Evolutionary conservation across 2,113 vertebrate genomes (phyloP), one percentile per base, ranked within the genome.

Genomic region (Cavia porcellus): DNA sequence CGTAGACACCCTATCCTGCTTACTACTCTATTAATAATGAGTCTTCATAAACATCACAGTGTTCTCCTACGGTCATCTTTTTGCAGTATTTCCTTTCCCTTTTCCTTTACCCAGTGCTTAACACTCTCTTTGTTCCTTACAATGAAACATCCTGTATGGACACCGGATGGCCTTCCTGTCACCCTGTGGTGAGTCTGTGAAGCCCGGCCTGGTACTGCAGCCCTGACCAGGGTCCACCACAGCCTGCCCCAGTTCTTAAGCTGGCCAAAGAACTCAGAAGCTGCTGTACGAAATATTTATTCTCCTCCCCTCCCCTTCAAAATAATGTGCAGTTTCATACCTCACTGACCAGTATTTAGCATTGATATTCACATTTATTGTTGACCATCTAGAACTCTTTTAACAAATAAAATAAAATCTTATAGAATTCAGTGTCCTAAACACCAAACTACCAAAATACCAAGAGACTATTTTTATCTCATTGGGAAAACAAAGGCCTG

Each of bases 381-480:
- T 50, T 77, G 68, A 85, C 88, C 92, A 61, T 80, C 96, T 89
- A 55, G 2, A 55, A 89, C 11, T 66, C 96, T 90, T 86, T 68
- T 52, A 92, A 91, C 90, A 95, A 59, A 94, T 55, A 47, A 95
- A 96, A 89, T 93, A 96, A 96, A 97, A 96, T 92, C 77, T 88
- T 75, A 50, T 20, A 61, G n/a, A 90, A 95, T 92, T 35, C 55
- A 95, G 80, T 91, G 85, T 38, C 94, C 32, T 80, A 96, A 93
- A 98, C 93, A 94, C 75, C 96, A 98, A 72, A 92, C 52, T 97
- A 94, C 90, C 82, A 74, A 96, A 98, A 91, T 85, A 97, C 77
- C 86, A 94, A 92, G 96, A 98, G 92, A 98, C 98, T 77, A 97
- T 97, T 98, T 97, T 98, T 96, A 88, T 92, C 83, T 68, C 17